Evolutionary conservation across 2,113 vertebrate species (phyloP).

Genomic region (Lipophrys pholis): DNA sequence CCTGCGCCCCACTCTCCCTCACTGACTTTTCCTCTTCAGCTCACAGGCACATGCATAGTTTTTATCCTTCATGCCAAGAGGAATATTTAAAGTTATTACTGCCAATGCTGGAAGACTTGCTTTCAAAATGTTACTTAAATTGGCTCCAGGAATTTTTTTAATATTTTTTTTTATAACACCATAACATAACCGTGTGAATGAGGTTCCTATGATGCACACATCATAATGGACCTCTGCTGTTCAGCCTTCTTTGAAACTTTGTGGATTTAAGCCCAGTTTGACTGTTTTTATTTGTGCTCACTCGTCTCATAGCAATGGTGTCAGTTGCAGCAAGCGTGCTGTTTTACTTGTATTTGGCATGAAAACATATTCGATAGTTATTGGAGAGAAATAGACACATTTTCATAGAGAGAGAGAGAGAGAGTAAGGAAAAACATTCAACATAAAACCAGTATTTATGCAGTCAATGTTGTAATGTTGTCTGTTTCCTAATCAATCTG

Average conservation of each 20-base stretch:
- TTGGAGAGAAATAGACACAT: neutral
- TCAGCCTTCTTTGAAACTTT: no score
- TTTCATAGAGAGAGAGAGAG: neutral
- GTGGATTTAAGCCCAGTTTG: no score
- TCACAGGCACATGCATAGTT: slow-evolving; percentile 22
- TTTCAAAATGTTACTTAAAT: neutral
- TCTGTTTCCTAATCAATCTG: neutral
- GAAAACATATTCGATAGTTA: neutral
- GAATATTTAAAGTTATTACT: slow-evolving; percentile 19
- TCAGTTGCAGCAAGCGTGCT: neutral
- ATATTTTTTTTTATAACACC: no score
- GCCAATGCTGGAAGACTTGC: slow-evolving; percentile 1
- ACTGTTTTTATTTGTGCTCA: no score
- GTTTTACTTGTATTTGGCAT: neutral
- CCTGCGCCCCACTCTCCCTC: slow-evolving; percentile 13
- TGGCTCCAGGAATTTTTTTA: neutral
- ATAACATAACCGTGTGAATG: no score
- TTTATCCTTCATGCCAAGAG: slow-evolving; percentile 14
- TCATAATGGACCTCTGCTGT: no score
- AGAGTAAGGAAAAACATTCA: neutral
- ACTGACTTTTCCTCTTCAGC: neutral
- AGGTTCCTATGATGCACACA: no score
- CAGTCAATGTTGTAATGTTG: neutral
- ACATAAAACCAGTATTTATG: neutral
- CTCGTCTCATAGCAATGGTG: neutral